phyloP scores from a whole-genome alignment of 2,113 vertebrate species.

The Mystacornis crossleyi region DNA sequence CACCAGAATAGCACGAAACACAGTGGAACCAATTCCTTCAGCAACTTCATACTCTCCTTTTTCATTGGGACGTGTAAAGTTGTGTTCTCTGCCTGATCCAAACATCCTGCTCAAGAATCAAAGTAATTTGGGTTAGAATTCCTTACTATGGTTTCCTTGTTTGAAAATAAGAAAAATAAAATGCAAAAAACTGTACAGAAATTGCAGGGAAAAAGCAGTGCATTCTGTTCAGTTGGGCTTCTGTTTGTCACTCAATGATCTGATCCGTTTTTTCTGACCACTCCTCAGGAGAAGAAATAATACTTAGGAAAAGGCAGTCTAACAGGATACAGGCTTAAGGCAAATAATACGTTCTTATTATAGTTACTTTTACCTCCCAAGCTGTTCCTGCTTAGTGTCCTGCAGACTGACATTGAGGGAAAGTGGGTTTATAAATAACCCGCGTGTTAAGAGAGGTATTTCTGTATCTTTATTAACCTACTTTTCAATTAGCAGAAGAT shows the following conservation, averaged over 20 bases:
- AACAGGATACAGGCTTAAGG: not conserved
- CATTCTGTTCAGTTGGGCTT: not conserved
- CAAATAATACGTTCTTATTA: not conserved
- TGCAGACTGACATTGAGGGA: not conserved
- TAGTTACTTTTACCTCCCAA: not conserved
- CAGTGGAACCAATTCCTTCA: slow-evolving; percentile 97
- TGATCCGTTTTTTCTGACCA: not conserved
- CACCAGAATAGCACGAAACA: slow-evolving; percentile 97
- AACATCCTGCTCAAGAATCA: slow-evolving; percentile 86
- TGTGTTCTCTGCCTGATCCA: slow-evolving; percentile 97
- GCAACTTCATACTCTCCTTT: slow-evolving; percentile 98
- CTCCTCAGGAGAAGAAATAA: not conserved
- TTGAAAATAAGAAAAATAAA: not conserved
- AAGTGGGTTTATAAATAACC: slow-evolving; percentile 34
- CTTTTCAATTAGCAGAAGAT: slow-evolving; percentile 12
- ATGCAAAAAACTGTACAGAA: not conserved
- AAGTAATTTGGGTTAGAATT: not conserved
- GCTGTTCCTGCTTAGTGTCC: not conserved
- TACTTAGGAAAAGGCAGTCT: not conserved
- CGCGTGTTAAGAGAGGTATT: not conserved
- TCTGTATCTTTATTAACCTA: slow-evolving; percentile 27
- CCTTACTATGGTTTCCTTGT: not conserved
- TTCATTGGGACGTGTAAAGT: slow-evolving; percentile 97
- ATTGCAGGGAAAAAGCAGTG: not conserved
- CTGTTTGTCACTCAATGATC: not conserved